phyloP scores from a whole-genome alignment of 1,140 invertebrate genomes.

The Trichonephila clavata region DNA sequence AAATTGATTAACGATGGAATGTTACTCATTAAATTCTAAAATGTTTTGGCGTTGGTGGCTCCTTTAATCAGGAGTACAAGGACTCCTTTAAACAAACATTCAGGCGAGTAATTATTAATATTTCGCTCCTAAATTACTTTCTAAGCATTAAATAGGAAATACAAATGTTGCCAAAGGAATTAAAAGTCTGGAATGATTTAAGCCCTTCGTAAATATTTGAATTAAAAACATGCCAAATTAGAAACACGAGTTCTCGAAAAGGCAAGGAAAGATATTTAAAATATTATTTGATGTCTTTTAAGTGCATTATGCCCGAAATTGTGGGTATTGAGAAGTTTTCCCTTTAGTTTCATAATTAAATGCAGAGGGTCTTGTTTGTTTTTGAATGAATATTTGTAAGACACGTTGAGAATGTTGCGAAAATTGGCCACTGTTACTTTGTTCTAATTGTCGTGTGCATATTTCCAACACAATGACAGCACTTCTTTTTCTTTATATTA shows the following conservation, averaged over 20 bases:
- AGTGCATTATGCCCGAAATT: too few relatives aligned
- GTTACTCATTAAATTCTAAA: conserved; percentile 21
- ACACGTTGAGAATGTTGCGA: too few relatives aligned
- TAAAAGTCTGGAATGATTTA: not conserved
- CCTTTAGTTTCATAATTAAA: too few relatives aligned
- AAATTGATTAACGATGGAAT: conserved; percentile 1
- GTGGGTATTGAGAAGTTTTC: too few relatives aligned
- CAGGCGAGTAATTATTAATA: not conserved
- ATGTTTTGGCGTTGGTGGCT: not conserved
- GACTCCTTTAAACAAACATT: conserved; percentile 8
- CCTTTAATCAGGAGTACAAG: not conserved
- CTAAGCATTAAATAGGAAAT: not conserved
- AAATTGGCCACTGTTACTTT: too few relatives aligned
- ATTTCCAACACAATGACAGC: too few relatives aligned
- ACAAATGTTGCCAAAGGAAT: conserved; percentile 25
- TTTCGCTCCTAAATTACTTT: not conserved
- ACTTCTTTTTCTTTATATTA: too few relatives aligned
- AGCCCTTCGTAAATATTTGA: not conserved
- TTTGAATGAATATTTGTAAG: too few relatives aligned
- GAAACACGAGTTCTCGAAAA: not conserved
- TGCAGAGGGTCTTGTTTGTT: too few relatives aligned
- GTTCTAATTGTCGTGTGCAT: too few relatives aligned
- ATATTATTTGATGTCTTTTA: too few relatives aligned
- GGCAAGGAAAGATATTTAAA: too few relatives aligned
- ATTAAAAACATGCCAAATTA: not conserved